These are phyloP conservation scores for Keiferia lycopersicella DNA, from an alignment of 2,888 invertebrate species.

Conservation along the genomic window DNA sequence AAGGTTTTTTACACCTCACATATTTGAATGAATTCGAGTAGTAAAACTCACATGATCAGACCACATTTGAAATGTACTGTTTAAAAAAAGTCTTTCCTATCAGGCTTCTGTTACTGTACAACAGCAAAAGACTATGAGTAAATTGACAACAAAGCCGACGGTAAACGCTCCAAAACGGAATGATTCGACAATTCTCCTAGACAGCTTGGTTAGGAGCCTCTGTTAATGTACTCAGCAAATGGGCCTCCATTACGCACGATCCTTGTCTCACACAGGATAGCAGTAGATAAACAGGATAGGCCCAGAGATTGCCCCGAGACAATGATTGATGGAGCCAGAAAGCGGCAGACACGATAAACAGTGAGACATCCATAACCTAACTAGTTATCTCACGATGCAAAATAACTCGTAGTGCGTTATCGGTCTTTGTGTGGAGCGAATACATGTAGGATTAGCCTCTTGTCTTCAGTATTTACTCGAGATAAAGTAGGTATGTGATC, in stretches of 20 bases:
- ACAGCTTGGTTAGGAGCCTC: constrained; percentile 27
- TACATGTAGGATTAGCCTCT: constrained; percentile 20
- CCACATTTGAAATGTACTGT: no score
- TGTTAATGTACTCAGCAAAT: constrained; percentile 47
- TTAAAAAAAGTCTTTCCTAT: no score
- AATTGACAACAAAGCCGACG: constrained; percentile 44
- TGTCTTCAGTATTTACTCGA: constrained; percentile 4
- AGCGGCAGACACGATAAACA: constrained; percentile 50
- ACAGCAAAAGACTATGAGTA: constrained; percentile 46
- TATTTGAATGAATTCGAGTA: no score
- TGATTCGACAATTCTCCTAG: background rate
- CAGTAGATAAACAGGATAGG: constrained; percentile 56
- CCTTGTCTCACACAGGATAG: constrained; percentile 54
- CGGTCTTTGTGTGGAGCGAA: constrained; percentile 39
- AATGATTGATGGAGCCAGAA: constrained; percentile 65
- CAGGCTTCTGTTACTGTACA: constrained; percentile 37
- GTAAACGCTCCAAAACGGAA: constrained; percentile 2
- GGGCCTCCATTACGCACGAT: constrained; percentile 55
- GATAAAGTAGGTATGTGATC: background rate
- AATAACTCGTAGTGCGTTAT: constrained; percentile 43
- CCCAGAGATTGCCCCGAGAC: constrained; percentile 60
- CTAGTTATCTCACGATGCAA: constrained; percentile 42
- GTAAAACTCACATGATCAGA: no score
- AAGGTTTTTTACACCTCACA: no score
- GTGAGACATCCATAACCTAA: constrained; percentile 42